Evolutionary conservation across 2,888 invertebrate genomes (phyloP), one percentile per base, ranked within the genome.

Genomic region (Stramonita haemastoma): DNA sequence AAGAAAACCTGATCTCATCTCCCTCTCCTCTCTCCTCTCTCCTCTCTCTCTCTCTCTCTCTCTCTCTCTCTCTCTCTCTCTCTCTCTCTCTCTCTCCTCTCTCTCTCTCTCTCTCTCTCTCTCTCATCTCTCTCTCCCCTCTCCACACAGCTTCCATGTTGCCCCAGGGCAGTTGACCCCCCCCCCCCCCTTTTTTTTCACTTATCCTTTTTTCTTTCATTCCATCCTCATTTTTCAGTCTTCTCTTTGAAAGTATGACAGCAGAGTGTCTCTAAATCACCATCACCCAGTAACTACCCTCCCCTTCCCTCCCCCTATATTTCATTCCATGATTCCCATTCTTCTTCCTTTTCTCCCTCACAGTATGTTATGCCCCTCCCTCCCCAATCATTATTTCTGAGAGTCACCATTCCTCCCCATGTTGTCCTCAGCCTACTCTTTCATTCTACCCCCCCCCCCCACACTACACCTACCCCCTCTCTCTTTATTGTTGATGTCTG

Each of bases 1-100:
- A 46, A 46, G n/a, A n/a, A n/a, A n/a, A n/a, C n/a, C n/a, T n/a
- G n/a, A n/a, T n/a, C n/a, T n/a, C n/a, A n/a, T 22, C 70, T 70
- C 15, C 26, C 70, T 70, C 15, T 70, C 70, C 26, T 4, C 26
- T 26, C 26, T 4, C 26, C 70, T 70, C 70, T 70, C 70, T 22
- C 26, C 70, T 70, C 70, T 70, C 70, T 70, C 70, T 70, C 70
- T 26, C 70, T 70, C 70, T 70, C 70, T 70, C 70, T 70, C 70
- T 26, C 19, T 70, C 70, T 60, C 70, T 70, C 19, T 70, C 22
- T 70, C 70, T 70, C 70, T 70, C 22, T 26, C 6, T 6, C 8
- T 17, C 11, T 5, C 1, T 19, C 8, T 26, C 0, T 1, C 22
- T 19, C 22, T 8, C 70, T 26, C 26, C 70, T 70, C 19, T 70